A percentile compares a stretch with the other conserved stretches of the same genome.
phyloP scores from a whole-genome alignment of 2,888 invertebrate genomes.

The Syrphus vitripennis region DNA sequence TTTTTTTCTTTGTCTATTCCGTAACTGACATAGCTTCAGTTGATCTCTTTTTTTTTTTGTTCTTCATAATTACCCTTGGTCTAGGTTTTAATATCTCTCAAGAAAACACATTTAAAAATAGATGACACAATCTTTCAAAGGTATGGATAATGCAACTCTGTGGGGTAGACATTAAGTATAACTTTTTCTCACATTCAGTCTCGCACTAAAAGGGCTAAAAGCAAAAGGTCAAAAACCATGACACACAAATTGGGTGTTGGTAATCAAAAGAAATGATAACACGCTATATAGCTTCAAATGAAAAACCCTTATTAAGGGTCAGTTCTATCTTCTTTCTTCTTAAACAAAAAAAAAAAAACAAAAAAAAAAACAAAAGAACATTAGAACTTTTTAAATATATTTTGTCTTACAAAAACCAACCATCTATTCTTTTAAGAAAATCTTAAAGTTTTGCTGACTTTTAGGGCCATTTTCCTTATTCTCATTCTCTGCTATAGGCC shows the following conservation, averaged over 20 bases:
- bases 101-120: neutral
- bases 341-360: neutral
- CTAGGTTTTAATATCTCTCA: neutral
- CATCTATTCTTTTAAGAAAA: constrained; percentile 5
- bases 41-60: neutral
- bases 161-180: neutral
- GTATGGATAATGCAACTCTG: neutral
- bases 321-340: neutral
- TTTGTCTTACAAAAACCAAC: neutral
- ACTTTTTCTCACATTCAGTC: neutral
- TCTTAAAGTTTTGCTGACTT: constrained; percentile 9
- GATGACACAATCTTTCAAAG: neutral
- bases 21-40: no score
- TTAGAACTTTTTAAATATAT: neutral
- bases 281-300: neutral
- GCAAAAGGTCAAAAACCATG: neutral
- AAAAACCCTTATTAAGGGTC: constrained; percentile 8
- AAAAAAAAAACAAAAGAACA: neutral
- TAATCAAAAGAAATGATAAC: constrained; percentile 13
- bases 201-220: neutral
- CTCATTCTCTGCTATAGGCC: neutral
- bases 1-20: no score
- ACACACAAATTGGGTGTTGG: neutral
- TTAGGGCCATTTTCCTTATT: neutral
- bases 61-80: neutral